phyloP scores from a whole-genome alignment of 2,888 invertebrate genomes.

The Tenthredo livida region DNA sequence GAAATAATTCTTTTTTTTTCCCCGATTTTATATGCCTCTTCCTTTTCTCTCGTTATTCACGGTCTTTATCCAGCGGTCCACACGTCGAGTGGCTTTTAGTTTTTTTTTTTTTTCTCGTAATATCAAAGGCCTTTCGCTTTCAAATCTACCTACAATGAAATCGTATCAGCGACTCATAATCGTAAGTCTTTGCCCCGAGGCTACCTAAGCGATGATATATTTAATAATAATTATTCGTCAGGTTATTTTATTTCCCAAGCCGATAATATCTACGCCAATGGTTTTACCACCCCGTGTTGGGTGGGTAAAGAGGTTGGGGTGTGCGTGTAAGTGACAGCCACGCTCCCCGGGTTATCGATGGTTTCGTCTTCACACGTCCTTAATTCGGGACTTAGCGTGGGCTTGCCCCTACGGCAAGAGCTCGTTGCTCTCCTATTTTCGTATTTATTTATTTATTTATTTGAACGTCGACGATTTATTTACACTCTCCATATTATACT shows the following conservation, averaged over 20 bases:
- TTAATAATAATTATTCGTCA: slow-evolving; percentile 17
- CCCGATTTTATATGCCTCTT: background rate
- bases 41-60: background rate
- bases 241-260: background rate
- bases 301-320: slow-evolving; percentile 22
- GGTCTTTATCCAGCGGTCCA: background rate
- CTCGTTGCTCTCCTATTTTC: slow-evolving; percentile 13
- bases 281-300: slow-evolving; percentile 12
- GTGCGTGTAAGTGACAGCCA: slow-evolving; percentile 53
- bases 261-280: slow-evolving; percentile 45
- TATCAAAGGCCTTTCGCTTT: background rate
- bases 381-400: slow-evolving; percentile 51
- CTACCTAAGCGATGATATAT: background rate
- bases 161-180: background rate
- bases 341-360: slow-evolving; percentile 52
- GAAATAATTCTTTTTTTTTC: background rate
- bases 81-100: background rate
- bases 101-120: background rate
- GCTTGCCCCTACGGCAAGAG: slow-evolving; percentile 21
- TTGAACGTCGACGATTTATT: background rate
- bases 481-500: background rate
- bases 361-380: slow-evolving; percentile 53
- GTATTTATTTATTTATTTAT: background rate
- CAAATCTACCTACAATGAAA: background rate
- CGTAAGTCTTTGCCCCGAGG: background rate